These are phyloP conservation scores for Drosophila borealis DNA, from an alignment of 2,888 invertebrate species.

Conservation along the genomic window DNA sequence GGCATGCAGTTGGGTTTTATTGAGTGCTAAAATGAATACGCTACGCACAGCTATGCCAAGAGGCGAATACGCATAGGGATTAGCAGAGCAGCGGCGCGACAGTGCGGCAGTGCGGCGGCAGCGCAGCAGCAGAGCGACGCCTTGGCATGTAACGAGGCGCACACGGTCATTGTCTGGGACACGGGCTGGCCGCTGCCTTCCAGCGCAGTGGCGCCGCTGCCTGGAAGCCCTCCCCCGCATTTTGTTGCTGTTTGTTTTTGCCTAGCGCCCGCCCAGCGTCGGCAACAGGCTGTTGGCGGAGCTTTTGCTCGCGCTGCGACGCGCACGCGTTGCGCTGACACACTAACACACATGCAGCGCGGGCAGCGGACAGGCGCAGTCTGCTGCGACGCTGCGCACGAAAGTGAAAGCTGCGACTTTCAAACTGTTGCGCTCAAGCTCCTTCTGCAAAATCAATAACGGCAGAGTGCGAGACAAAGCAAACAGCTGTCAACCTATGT, in stretches of 20 bases:
- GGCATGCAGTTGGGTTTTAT: conserved; percentile 67
- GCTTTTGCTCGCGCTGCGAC: conserved; percentile 35
- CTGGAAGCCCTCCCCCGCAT: conserved; percentile 33
- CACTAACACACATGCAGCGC: conserved; percentile 70
- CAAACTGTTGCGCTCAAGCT: conserved; percentile 73
- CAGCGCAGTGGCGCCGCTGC: conserved; percentile 61
- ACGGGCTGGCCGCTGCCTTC: conserved; percentile 40
- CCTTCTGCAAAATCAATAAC: conserved; percentile 73
- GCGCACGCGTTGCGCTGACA: conserved; percentile 71
- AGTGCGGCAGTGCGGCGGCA: conserved; percentile 1
- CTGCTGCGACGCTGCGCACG: conserved; percentile 47
- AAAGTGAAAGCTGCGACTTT: conserved; percentile 79
- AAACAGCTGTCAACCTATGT: conserved; percentile 82
- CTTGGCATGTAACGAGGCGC: conserved; percentile 26
- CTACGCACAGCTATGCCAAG: conserved; percentile 46
- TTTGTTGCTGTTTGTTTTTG: conserved; percentile 1
- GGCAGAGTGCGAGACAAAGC: conserved; percentile 50
- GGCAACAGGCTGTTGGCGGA: conserved; percentile 67
- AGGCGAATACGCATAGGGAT: conserved; percentile 19
- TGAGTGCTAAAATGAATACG: conserved; percentile 64
- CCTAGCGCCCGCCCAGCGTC: conserved; percentile 39
- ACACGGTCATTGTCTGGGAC: conserved; percentile 69
- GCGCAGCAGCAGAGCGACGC: conserved; percentile 24
- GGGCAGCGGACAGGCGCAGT: conserved; percentile 49
- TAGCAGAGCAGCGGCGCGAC: conserved; percentile 21